A percentile compares a stretch with the other conserved stretches of the same genome.
phyloP scores from a whole-genome alignment of 2,113 vertebrate genomes.

The Conger conger region DNA sequence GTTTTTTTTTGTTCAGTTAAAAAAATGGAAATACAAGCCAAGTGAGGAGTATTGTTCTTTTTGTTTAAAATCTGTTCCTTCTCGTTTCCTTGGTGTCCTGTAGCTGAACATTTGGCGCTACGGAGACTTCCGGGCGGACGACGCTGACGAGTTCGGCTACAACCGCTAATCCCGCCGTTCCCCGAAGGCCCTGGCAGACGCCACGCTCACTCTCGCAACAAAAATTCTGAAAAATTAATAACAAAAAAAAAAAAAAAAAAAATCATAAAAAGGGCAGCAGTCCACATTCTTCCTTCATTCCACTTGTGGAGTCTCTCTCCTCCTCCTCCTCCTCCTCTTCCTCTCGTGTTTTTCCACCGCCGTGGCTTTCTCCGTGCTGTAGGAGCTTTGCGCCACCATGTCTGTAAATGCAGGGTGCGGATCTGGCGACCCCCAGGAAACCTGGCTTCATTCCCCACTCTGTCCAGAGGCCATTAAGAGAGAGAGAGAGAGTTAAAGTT shows the following conservation, averaged over 20 bases:
- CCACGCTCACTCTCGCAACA: constrained; percentile 33
- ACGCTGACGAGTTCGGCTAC: constrained; percentile 88
- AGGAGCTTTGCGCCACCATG: background rate
- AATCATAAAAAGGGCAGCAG: constrained; percentile 44
- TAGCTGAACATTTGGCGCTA: constrained; percentile 94
- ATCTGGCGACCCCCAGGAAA: no score
- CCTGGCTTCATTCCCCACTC: no score
- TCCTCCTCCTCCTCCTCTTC: constrained; percentile 25
- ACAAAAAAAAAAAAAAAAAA: constrained; percentile 31
- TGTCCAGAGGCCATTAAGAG: no score
- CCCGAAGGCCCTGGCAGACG: constrained; percentile 51
- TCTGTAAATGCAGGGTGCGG: background rate
- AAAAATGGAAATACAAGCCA: no score
- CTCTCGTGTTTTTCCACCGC: constrained; percentile 37
- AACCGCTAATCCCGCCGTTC: constrained; percentile 62
- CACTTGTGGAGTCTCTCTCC: constrained; percentile 41
- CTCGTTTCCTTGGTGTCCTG: constrained; percentile 16
- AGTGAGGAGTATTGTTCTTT: no score
- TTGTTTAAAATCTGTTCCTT: background rate
- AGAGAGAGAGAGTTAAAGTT: no score
- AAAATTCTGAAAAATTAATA: constrained; percentile 21
- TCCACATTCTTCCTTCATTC: constrained; percentile 52
- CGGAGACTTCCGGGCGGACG: constrained; percentile 87
- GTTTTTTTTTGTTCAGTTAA: background rate
- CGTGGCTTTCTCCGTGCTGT: background rate